Conservation (phyloP, 2,797 vertebrate genomes). For the Acomys russatus region DNA sequence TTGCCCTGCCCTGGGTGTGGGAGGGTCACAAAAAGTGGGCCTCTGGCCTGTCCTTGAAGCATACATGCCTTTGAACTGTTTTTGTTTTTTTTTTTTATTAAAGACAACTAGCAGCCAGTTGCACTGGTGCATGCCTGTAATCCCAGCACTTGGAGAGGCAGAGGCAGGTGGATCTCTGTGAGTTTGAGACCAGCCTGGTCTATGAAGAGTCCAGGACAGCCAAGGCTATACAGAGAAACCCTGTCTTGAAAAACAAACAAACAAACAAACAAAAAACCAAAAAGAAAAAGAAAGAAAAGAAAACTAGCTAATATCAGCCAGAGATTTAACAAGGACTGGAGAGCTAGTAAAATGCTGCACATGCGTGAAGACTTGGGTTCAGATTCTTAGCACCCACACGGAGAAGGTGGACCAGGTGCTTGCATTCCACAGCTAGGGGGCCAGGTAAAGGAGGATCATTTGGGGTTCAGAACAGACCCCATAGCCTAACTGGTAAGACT, state of each 20-base stretch:
- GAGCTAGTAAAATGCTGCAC: not conserved
- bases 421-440: not conserved
- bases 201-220: too few relatives aligned
- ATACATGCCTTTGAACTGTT: not conserved
- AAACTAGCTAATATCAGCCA: not conserved
- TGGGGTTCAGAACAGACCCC: not conserved
- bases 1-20: not conserved
- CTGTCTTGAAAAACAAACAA: too few relatives aligned
- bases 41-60: not conserved
- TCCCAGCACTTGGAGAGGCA: too few relatives aligned
- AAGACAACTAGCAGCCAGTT: too few relatives aligned
- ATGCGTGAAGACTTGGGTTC: not conserved
- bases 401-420: not conserved
- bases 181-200: too few relatives aligned
- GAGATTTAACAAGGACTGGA: not conserved
- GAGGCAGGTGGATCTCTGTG: too few relatives aligned
- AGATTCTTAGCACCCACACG: not conserved
- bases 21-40: rapidly evolving
- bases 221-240: too few relatives aligned
- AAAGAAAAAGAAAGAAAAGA: not conserved
- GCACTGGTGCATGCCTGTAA: too few relatives aligned
- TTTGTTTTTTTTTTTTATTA: not conserved
- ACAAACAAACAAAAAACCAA: too few relatives aligned
- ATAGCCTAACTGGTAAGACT: not conserved
- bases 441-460: not conserved